Evolutionary conservation across 2,888 invertebrate species (phyloP), one percentile per base, ranked within the genome.

Genomic region (Amphipyra tragopoginis): DNA sequence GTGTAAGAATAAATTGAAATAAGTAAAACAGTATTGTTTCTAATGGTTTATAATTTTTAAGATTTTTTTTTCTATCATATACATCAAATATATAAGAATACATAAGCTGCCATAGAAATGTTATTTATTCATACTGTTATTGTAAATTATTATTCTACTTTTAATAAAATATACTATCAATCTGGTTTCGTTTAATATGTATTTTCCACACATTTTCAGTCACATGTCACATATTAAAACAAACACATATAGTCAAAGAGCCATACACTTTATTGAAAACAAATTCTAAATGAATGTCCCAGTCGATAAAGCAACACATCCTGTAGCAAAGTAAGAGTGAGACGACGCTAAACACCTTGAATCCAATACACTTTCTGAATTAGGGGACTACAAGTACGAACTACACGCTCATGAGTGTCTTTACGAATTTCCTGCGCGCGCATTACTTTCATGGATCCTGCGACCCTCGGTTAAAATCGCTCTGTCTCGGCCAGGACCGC

Each of bases 391-490:
- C 54, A 55, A 50, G 69, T 63, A 66, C 64, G 71, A 68, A 68
- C 65, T 33, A n/a, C 43, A 50, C 65, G 48, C 47, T 44, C 39
- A 43, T 40, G 40, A 63, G 39, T 58, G 43, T 66, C 74, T 61
- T 67, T 63, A 67, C 71, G 75, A 81, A 85, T 80, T 75, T 86
- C 86, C 89, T 92, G 93, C 92, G 90, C 85, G 93, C 93, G 93
- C 93, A 92, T 73, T 65, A 63, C 62, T 69, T 86, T 78, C 79
- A 77, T 79, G 82, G 76, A 79, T 87, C 88, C 89, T 87, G 81
- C 68, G 78, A 69, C 77, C 81, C 77, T 88, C 88, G 86, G 80
- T 57, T 69, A 77, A 77, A 80, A 76, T 78, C 84, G 85, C 73
- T 70, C 54, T 64, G 57, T 72, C 78, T 84, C 87, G 84, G 65